Evolutionary conservation across 2,113 vertebrate species (phyloP), one percentile per base, ranked within the genome.

Genomic region (Echinops telfairi): DNA sequence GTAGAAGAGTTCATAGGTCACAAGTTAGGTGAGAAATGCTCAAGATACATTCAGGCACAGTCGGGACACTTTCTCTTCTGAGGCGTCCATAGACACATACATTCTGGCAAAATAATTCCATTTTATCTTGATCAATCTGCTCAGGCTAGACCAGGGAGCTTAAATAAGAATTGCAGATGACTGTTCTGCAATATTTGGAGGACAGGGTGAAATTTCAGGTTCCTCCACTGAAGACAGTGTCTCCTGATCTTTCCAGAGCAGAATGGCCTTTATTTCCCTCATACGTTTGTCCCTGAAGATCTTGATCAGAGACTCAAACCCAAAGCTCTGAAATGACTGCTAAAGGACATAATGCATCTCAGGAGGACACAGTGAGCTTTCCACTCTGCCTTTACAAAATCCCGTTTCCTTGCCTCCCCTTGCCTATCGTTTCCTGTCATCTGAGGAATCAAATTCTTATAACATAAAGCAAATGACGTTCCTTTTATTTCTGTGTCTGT

Each of bases 291-390:
- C 36, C 27, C 62, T 57, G 40, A 10, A 38, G 19, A 23, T 9
- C 36, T 36, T 64, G 25, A 53, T 9, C 15, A 95, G 33, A 31
- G 79, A 86, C 93, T 58, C 29, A 86, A 88, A 16, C 86, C 43
- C 43, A 89, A 90, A 53, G 47, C 10, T 47, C 43, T 47, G 43
- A n/a, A 47, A 5, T 47, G 43, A 47, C 43, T 47, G 43, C 10
- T 6, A 2, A 85, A 0, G n/a, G 79, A 89, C 6, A 33, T 0
- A 79, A 10, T 16, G 62, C 0, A 89, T 47, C 2, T 25, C 86
- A 3, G 43, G 16, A 92, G 77, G 19, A 91, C 22, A 33, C 12
- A 88, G 1, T 77, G 47, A 62, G 10, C 66, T 40, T 86, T 86
- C 88, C 7, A 80, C 29, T 64, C 7, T 64, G 47, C 47, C 9